Conservation (phyloP, 2,113 vertebrate genomes). For the Podarcis raffonei region DNA sequence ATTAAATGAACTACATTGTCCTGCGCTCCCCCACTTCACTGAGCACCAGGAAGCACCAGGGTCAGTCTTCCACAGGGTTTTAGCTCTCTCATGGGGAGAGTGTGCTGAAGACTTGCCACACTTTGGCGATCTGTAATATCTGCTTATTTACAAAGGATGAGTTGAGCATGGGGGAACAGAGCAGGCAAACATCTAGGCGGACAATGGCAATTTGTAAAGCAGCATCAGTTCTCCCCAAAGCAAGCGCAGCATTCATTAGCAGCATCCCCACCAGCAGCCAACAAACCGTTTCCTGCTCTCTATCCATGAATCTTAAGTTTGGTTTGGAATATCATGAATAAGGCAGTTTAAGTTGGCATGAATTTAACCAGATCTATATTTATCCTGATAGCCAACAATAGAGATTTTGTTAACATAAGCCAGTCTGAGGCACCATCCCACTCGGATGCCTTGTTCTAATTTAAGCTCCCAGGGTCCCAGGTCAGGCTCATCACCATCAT, state of each 20-base stretch:
- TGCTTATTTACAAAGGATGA: not conserved
- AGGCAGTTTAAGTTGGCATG: not conserved
- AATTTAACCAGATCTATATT: constrained; percentile 10
- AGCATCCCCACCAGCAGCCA: not conserved
- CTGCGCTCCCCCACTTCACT: not conserved
- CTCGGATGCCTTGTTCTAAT: constrained; percentile 17
- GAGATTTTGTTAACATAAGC: not conserved
- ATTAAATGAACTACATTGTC: not conserved
- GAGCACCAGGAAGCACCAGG: not conserved
- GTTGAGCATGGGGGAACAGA: not conserved
- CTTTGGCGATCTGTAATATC: not conserved
- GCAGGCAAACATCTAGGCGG: not conserved
- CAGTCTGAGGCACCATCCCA: not conserved
- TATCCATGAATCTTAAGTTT: not conserved
- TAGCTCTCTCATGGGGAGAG: not conserved
- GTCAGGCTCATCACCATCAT: not conserved
- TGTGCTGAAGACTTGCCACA: not conserved
- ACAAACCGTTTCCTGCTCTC: not conserved
- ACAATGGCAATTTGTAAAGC: no score
- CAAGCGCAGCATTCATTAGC: not conserved
- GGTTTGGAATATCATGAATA: not conserved
- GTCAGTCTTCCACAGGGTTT: not conserved
- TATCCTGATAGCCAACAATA: not conserved
- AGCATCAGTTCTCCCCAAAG: not conserved
- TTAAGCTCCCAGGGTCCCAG: not conserved